Evolutionary conservation across 2,797 vertebrate genomes (phyloP), one percentile per base, ranked within the genome.

Genomic region (Microhierax caerulescens): DNA sequence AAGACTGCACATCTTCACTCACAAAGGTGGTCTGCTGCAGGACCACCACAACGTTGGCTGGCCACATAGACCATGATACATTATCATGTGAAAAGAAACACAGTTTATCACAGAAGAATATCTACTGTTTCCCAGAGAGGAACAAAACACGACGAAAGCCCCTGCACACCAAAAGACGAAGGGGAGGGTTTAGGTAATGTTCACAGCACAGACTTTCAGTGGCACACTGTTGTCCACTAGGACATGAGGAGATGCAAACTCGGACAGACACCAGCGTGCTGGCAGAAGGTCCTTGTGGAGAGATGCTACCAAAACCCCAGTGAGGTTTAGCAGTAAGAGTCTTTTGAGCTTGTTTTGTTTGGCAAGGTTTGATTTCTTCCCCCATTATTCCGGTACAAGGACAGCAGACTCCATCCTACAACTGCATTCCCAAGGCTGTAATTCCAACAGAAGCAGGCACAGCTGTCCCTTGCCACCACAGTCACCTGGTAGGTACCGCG

Each of bases 401-500:
- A 28, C 41, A 67, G 18, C 17, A 28, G 32, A 18, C 32, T 25
- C 23, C 67, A 79, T 36, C 45, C 59, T 65, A 36, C 32, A 25
- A 36, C 20, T 11, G 23, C 1, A 1, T 65, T 53, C n/a, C 39
- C 24, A 9, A 39, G 21, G 53, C 51, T 59, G 21, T 23, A 23
- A 22, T 45, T 60, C 23, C 68, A 16, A 21, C 1, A 1, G 60
- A 11, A 74, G 22, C 30, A 28, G 36, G 4, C 32, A 32, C 1
- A 1, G 28, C 23, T 37, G 13, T 23, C 17, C 21, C 21, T 48
- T 54, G 45, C 51, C 53, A 74, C 23, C 32, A 11, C 12, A 11
- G 50, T 18, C 57, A 83, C 39, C 48, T 4, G 0, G 50, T 23
- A 13, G 30, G 47, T 60, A 19, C 41, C 2, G 0, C 2, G 1